A percentile compares a stretch with the other conserved stretches of the same genome.
Conservation (phyloP, 2,888 invertebrate species). For the Ephialtes manifestator region DNA sequence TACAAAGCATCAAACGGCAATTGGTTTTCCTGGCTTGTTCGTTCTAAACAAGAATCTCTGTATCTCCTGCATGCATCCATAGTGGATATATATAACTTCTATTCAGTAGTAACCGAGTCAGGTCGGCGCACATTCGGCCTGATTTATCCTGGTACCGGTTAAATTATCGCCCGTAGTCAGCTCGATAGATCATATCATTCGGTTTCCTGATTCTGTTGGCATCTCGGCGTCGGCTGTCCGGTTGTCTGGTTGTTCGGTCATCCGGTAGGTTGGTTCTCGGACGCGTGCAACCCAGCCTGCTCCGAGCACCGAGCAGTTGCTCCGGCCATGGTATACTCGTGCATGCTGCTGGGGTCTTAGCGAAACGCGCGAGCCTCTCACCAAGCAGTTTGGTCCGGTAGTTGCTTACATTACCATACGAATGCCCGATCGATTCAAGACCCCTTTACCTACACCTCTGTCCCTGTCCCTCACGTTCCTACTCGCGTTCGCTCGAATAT, state of each 20-base stretch:
- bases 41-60: slow-evolving; percentile 20
- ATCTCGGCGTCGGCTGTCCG: slow-evolving; percentile 68
- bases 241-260: slow-evolving; percentile 62
- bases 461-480: slow-evolving; percentile 41
- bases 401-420: slow-evolving; percentile 86
- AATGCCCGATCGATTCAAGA: slow-evolving; percentile 85
- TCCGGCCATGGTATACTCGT: slow-evolving; percentile 46
- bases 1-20: slow-evolving; percentile 35
- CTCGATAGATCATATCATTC: slow-evolving; percentile 84
- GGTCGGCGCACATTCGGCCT: slow-evolving; percentile 65
- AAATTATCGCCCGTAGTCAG: slow-evolving; percentile 80
- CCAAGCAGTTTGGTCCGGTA: slow-evolving; percentile 84
- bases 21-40: slow-evolving; percentile 2
- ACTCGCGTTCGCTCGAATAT: slow-evolving; percentile 55
- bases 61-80: not conserved
- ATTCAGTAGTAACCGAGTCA: slow-evolving; percentile 51
- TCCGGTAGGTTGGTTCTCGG: slow-evolving; percentile 42
- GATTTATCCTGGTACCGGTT: slow-evolving; percentile 77
- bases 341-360: slow-evolving; percentile 74
- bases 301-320: slow-evolving; percentile 53
- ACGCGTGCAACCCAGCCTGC: slow-evolving; percentile 49
- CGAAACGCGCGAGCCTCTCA: slow-evolving; percentile 66
- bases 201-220: slow-evolving; percentile 81
- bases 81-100: not conserved
- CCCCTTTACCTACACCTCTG: slow-evolving; percentile 71